phyloP scores from a whole-genome alignment of 2,113 vertebrate genomes.

The Atlantisia rogersi region DNA sequence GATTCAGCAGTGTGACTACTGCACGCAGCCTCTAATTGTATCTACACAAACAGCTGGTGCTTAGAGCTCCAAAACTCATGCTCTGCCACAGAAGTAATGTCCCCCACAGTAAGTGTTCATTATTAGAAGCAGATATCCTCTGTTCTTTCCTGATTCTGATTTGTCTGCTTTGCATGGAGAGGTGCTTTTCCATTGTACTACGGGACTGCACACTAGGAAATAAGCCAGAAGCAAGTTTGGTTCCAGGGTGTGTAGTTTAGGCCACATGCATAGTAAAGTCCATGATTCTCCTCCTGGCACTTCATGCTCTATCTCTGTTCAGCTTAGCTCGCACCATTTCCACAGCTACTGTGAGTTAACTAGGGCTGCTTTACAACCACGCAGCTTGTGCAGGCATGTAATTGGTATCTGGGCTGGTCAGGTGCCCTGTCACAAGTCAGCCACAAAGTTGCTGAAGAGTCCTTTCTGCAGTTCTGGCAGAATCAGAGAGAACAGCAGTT shows the following conservation, averaged over 20 bases:
- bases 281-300: neutral
- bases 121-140: neutral
- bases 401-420: neutral
- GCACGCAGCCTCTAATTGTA: neutral
- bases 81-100: neutral
- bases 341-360: neutral
- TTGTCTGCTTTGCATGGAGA: neutral
- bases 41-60: neutral
- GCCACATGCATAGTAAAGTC: neutral
- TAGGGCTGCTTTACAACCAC: neutral
- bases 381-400: neutral
- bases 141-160: neutral
- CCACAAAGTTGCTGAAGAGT: conserved; percentile 19
- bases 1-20: neutral
- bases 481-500: conserved; percentile 16
- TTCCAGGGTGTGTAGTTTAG: neutral
- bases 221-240: neutral
- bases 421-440: neutral
- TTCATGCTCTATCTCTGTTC: neutral
- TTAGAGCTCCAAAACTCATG: neutral
- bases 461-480: conserved; percentile 26
- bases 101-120: neutral
- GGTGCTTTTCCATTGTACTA: neutral
- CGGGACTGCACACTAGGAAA: neutral
- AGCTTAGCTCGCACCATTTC: neutral